phyloP scores from a whole-genome alignment of 2,797 vertebrate species.

The Lepilemur ruficaudatus region DNA sequence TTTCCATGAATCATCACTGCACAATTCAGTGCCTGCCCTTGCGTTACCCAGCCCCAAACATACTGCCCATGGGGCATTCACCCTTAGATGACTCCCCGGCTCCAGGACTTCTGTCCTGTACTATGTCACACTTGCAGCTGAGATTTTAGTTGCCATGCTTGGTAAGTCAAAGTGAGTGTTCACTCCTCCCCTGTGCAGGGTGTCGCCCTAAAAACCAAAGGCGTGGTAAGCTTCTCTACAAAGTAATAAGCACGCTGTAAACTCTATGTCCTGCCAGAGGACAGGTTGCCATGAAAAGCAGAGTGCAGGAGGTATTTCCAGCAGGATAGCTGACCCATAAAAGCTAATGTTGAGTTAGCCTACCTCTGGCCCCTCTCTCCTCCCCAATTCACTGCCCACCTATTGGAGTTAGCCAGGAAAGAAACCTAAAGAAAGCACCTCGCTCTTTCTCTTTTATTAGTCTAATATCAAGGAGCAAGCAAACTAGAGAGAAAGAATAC shows the following conservation, averaged over 20 bases:
- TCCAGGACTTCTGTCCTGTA: not conserved
- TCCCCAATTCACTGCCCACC: not conserved
- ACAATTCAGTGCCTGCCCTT: not conserved
- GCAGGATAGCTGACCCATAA: not conserved
- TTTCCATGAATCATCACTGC: slow-evolving; percentile 63
- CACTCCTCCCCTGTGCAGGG: not conserved
- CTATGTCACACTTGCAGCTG: not conserved
- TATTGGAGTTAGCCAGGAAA: not conserved
- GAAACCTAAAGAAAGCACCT: not conserved
- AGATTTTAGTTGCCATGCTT: not conserved
- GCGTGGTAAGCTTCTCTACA: not conserved
- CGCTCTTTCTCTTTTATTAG: not conserved
- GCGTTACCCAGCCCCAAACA: not conserved
- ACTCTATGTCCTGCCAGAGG: not conserved
- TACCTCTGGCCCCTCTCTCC: not conserved
- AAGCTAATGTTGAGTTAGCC: not conserved
- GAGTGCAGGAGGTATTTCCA: not conserved
- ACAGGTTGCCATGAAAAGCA: slow-evolving; percentile 26
- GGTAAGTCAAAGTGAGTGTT: not conserved
- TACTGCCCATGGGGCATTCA: not conserved
- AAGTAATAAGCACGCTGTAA: not conserved
- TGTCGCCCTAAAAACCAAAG: not conserved
- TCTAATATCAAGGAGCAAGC: not conserved
- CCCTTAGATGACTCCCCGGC: not conserved
- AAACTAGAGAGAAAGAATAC: not conserved